A percentile compares a stretch with the other conserved stretches of the same genome.
These are phyloP conservation scores for Hypomecis punctinalis DNA, from an alignment of 2,888 invertebrate species.

Conservation along the genomic window DNA sequence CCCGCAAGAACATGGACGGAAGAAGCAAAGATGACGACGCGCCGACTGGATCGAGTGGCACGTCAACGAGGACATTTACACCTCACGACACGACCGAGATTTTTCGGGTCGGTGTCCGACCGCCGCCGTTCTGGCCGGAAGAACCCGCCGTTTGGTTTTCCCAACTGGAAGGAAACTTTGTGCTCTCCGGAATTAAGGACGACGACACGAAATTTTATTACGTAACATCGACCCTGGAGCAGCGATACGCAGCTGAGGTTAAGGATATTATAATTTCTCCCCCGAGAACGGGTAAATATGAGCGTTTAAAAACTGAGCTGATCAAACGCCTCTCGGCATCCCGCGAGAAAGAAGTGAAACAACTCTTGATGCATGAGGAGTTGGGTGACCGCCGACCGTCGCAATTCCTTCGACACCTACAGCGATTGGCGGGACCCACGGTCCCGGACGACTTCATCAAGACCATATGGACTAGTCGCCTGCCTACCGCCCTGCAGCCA, in stretches of 20 bases:
- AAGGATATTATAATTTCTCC: constrained; percentile 18
- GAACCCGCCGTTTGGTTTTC: constrained; percentile 15
- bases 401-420: constrained; percentile 9
- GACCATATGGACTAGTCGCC: constrained; percentile 8
- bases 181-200: constrained; percentile 3
- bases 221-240: constrained; percentile 14
- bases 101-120: no score
- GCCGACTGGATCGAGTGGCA: no score
- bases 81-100: no score
- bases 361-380: constrained; percentile 5
- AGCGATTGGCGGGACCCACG: not conserved
- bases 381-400: constrained; percentile 5
- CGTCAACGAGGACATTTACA: no score
- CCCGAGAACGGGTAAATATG: constrained; percentile 9
- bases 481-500: constrained; percentile 5
- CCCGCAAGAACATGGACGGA: no score
- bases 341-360: not conserved
- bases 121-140: constrained; percentile 23
- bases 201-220: constrained; percentile 20
- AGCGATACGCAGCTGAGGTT: constrained; percentile 13
- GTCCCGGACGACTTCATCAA: constrained; percentile 1
- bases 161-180: constrained; percentile 16
- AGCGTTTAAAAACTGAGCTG: constrained; percentile 4
- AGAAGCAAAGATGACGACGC: no score
- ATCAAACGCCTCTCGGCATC: constrained; percentile 9